These are phyloP conservation scores for Macrophya alboannulata DNA, from an alignment of 2,888 invertebrate species.

Conservation along the genomic window DNA sequence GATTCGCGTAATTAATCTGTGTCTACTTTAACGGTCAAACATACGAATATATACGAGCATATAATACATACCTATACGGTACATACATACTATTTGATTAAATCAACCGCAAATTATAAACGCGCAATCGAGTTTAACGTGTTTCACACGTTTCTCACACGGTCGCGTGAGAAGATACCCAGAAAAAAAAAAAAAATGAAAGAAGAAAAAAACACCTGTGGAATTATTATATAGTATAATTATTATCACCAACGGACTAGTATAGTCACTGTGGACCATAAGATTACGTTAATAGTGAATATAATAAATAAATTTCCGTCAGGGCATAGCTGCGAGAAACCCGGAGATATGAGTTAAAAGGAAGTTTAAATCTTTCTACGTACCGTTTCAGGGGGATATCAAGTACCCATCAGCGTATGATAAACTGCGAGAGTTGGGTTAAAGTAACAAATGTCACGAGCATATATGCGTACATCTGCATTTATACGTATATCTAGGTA, in stretches of 20 bases:
- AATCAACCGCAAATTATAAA: background rate
- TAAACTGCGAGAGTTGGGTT: background rate
- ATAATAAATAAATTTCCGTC: background rate
- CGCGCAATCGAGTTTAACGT: conserved; percentile 5
- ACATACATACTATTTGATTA: background rate
- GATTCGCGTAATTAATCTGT: conserved; percentile 4
- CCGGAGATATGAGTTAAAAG: background rate
- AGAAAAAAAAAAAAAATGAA: background rate
- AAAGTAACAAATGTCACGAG: conserved; percentile 1
- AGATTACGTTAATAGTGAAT: background rate
- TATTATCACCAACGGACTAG: background rate
- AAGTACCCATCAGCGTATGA: conserved; percentile 11
- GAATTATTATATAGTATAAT: conserved; percentile 11
- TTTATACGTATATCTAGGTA: background rate
- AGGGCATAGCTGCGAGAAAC: background rate
- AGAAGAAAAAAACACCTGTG: background rate
- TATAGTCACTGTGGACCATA: background rate
- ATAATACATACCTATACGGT: background rate
- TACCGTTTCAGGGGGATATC: background rate
- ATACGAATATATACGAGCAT: too few relatives aligned
- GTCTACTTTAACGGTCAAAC: background rate
- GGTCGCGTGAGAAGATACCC: background rate
- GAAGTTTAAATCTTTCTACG: background rate
- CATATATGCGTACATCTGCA: conserved; percentile 1
- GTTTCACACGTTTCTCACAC: background rate